Evolutionary conservation across 2,797 vertebrate species (phyloP), one percentile per base, ranked within the genome.

Genomic region (Pipistrellus pipistrellus): DNA sequence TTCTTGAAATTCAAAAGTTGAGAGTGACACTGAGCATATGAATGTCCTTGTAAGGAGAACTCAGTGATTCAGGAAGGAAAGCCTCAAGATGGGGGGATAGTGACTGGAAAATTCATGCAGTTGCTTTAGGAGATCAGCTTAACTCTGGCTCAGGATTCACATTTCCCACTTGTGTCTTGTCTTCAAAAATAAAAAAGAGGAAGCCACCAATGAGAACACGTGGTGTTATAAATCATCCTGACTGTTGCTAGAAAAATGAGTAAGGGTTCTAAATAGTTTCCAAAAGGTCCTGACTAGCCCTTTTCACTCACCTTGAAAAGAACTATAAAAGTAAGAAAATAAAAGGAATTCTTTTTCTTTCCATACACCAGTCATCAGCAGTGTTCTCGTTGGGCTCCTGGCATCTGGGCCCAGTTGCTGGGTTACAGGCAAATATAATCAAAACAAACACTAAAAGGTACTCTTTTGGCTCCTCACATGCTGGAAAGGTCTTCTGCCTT

Each of bases 361-460:
- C 94, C 86, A 78, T 85, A 91, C 88, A 82, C 94, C 64, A 82
- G 93, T 85, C 96, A 93, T 88, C 86, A 92, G 92, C 95, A 91
- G 68, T 93, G 92, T 93, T 96, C 97, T 96, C 72, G 94, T 69
- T 95, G 95, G 95, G 85, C 82, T 97, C 82, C 88, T 97, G 97
- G 97, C 96, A 96, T 97, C 92, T 96, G 95, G 97, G 83, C 38
- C 83, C 64, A 97, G 97, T 97, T 97, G 97, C 97, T 82, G 93
- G 97, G 97, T 97, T 96, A 97, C 97, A 96, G 95, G 92, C 93
- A 97, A 97, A 97, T 97, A 97, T 87, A 96, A 97, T 95, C 96
- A 96, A 97, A 97, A 97, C 97, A 97, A 97, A 97, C 88, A 94
- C 96, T 97, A 93, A 96, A 97, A 97, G 97, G 97, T 97, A 96